Base-by-base conservation (phyloP, 2,797 vertebrate genomes). In the Sylvilagus floridanus region DNA sequence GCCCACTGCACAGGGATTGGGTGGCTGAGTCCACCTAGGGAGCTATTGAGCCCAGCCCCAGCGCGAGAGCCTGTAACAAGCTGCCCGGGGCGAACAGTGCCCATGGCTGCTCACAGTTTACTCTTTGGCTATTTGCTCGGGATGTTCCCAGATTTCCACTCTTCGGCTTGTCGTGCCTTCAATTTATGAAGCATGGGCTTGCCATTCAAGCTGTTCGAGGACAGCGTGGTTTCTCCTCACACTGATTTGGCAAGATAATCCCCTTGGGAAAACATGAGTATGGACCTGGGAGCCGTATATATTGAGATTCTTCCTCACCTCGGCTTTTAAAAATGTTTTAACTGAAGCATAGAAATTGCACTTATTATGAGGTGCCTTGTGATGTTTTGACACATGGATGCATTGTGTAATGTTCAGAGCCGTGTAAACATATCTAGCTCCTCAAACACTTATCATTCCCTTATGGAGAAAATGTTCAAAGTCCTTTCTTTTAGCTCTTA, bases 121-220 rank as follows among this genome's bases (percentile, higher is more conserved):
- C 83, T 83, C 85, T 94, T 93, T 96, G 93, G 92, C 91, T 94
- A 50, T 88, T 88, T 78, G 65, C 76, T 88, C 83, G 90, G 76
- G 88, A 94, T 91, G 66, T 88, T 94, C 54, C 88, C 85, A 91
- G 90, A 92, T 87, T 95, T 86, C 85, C 60, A 37, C 77, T 88
- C 93, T 94, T 81, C 30, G 97, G 93, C 94, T 84, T 76, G 37
- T 88, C 66, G 85, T 79, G 96, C 63, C 68, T 97, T 95, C 63
- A 75, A 42, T 95, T 97, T 95, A 50, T 88, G 86, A 92, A 91
- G 63, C 7, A 19, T 92, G 47, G 32, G 82, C 88, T 96, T 90
- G 22, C 60, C 1, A 0, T 86, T 60, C 12, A 88, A 91, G 0
- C 0, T 28, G 5, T 88, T 65, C 9, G 35, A 91, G 37, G 73